Percentiles rank a stretch among this genome's conserved stretches.
These are phyloP conservation scores for Pteria penguin DNA, from an alignment of 2,888 invertebrate genomes.

Conservation along the genomic window DNA sequence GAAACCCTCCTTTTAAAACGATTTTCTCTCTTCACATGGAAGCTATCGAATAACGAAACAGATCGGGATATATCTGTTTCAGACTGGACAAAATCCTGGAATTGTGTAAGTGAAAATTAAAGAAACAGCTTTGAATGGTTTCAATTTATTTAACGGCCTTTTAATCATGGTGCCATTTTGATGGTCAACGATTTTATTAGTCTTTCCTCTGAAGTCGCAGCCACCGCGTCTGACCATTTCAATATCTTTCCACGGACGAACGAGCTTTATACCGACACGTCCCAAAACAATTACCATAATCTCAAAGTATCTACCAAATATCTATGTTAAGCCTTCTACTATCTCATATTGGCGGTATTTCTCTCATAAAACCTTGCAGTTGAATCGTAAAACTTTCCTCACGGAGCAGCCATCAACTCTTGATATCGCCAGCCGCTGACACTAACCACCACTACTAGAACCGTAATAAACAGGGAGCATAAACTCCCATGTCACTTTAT, in stretches of 20 bases:
- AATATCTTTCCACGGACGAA: neutral
- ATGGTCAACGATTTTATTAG: too few species aligned
- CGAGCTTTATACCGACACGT: neutral
- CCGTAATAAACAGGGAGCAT: neutral
- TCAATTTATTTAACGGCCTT: too few species aligned
- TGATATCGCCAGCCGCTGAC: neutral
- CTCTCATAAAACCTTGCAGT: neutral
- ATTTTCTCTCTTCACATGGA: too few species aligned
- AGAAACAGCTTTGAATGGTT: too few species aligned
- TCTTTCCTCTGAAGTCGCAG: neutral
- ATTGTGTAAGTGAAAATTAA: too few species aligned
- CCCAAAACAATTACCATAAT: neutral
- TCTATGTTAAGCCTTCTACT: neutral
- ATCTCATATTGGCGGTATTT: neutral
- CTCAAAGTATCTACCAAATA: neutral
- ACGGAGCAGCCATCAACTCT: neutral
- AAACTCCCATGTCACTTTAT: neutral
- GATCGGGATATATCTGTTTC: too few species aligned
- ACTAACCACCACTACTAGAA: neutral
- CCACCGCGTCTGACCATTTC: neutral
- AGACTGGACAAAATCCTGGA: too few species aligned
- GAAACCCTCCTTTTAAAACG: too few species aligned
- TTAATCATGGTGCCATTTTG: too few species aligned
- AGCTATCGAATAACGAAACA: too few species aligned
- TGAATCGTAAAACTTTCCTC: neutral